phyloP scores from a whole-genome alignment of 2,797 vertebrate species.

The Fundulus diaphanus region DNA sequence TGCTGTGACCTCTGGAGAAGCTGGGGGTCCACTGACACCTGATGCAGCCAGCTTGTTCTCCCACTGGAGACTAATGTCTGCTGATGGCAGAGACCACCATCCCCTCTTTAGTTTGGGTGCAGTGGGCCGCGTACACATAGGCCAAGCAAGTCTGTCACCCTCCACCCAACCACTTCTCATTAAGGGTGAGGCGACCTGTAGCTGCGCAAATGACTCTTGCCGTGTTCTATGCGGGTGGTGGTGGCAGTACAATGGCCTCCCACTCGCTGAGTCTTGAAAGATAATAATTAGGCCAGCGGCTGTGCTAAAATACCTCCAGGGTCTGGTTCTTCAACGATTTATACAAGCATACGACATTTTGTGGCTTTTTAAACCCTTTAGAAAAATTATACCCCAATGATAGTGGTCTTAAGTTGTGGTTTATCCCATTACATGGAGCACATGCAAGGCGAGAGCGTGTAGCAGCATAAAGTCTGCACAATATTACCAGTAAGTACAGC shows the following conservation, averaged over 20 bases:
- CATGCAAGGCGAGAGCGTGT: constrained; percentile 59
- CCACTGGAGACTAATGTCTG: constrained; percentile 62
- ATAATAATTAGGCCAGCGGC: constrained; percentile 74
- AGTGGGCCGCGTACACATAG: constrained; percentile 66
- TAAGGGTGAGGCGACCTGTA: constrained; percentile 64
- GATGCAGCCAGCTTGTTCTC: constrained; percentile 58
- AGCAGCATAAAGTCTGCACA: constrained; percentile 66
- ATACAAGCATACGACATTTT: constrained; percentile 80
- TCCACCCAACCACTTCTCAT: constrained; percentile 63
- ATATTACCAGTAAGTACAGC: constrained; percentile 73
- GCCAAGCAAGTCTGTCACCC: constrained; percentile 64
- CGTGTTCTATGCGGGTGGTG: constrained; percentile 68
- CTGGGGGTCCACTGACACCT: constrained; percentile 71
- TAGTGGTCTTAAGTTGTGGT: constrained; percentile 78
- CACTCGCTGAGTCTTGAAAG: constrained; percentile 54
- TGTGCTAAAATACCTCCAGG: constrained; percentile 64
- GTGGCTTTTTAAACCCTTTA: constrained; percentile 81
- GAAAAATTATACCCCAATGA: constrained; percentile 80
- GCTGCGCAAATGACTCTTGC: constrained; percentile 53
- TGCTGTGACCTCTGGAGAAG: constrained; percentile 54
- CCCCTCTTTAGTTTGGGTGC: constrained; percentile 76
- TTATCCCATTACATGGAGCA: constrained; percentile 70
- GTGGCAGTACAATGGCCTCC: constrained; percentile 63
- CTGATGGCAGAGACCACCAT: constrained; percentile 77
- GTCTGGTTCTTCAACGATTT: constrained; percentile 78